These are phyloP conservation scores for Australoheros facetus DNA, from an alignment of 2,797 vertebrate species.

Conservation along the genomic window DNA sequence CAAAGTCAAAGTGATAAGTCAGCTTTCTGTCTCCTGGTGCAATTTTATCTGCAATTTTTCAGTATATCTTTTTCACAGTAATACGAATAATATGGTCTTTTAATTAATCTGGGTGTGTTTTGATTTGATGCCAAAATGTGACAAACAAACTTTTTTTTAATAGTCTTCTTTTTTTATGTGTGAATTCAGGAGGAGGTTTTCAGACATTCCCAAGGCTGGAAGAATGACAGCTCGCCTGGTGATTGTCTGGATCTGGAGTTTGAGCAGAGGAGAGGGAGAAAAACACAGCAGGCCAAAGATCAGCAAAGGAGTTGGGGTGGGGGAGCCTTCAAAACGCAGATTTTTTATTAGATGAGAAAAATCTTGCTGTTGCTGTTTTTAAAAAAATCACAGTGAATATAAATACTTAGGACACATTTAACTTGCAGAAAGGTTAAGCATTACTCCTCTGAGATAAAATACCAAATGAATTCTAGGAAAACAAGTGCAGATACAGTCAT, in stretches of 20 bases:
- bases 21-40: slow-evolving; percentile 42
- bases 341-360: slow-evolving; percentile 37
- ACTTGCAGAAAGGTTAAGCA: not conserved
- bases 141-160: slow-evolving; percentile 8
- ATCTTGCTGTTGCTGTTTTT: not conserved
- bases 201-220: slow-evolving; percentile 71
- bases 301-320: slow-evolving; percentile 43
- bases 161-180: slow-evolving; percentile 9
- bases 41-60: not conserved
- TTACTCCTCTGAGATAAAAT: not conserved
- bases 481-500: not conserved
- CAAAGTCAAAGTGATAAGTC: slow-evolving; percentile 52
- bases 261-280: slow-evolving; percentile 54
- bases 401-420: slow-evolving; percentile 6
- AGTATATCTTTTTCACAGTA: slow-evolving; percentile 21
- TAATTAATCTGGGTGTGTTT: slow-evolving; percentile 30
- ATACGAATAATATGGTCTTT: slow-evolving; percentile 19
- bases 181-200: slow-evolving; percentile 61
- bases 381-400: slow-evolving; percentile 7
- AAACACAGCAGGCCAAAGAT: slow-evolving; percentile 65
- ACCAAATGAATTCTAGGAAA: not conserved
- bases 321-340: slow-evolving; percentile 48
- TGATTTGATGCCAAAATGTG: slow-evolving; percentile 28
- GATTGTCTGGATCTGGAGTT: slow-evolving; percentile 69
- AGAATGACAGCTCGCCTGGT: slow-evolving; percentile 76